phyloP scores from a whole-genome alignment of 2,797 vertebrate genomes.

The Masticophis lateralis region DNA sequence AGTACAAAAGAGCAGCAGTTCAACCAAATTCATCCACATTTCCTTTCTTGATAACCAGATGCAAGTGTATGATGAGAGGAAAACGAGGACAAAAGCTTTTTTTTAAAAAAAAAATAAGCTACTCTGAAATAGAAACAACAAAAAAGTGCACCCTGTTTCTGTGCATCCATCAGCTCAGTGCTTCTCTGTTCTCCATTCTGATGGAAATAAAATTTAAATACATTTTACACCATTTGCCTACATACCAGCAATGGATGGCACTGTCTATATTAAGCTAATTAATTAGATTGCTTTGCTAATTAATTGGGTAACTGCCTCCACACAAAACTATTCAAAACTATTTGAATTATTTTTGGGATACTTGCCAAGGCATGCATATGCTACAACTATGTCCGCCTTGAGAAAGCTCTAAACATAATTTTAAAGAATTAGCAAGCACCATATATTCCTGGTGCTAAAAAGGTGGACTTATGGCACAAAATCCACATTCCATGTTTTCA shows the following conservation, averaged over 20 bases:
- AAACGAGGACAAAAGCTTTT: background rate
- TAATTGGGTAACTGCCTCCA: background rate
- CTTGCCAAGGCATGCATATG: background rate
- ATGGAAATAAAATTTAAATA: background rate
- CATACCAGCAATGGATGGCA: background rate
- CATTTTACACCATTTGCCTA: background rate
- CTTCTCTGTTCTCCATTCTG: background rate
- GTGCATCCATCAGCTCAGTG: background rate
- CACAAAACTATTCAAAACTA: background rate
- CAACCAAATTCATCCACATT: background rate
- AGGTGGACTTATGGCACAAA: background rate
- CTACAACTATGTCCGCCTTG: background rate
- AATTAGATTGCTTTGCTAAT: background rate
- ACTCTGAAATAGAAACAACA: background rate
- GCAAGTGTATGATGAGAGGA: background rate
- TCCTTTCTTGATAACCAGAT: background rate
- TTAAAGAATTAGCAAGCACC: background rate
- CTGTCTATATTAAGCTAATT: background rate
- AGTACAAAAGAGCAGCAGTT: background rate
- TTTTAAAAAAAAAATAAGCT: background rate
- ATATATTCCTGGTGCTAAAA: background rate
- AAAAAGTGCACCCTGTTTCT: background rate
- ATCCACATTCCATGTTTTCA: background rate
- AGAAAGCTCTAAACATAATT: background rate
- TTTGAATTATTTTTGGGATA: background rate